Evolutionary conservation across 2,113 vertebrate genomes (phyloP).

Genomic region (Pelecanoides urinatrix): DNA sequence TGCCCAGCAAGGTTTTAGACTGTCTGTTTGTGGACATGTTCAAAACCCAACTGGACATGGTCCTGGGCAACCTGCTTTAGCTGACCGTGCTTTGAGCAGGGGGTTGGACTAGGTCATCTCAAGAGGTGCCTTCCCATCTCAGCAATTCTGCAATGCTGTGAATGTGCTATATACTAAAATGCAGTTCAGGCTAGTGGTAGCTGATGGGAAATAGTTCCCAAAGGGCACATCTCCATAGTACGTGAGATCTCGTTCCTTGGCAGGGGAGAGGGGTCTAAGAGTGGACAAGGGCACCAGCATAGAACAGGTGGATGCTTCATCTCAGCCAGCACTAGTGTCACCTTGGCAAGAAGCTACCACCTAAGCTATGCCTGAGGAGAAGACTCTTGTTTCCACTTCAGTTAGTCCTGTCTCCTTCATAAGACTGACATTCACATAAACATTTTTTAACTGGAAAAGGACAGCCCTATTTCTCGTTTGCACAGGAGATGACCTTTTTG

Average conservation of each 20-base stretch:
- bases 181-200: neutral
- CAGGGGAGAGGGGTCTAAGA: neutral
- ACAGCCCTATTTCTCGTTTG: constrained; percentile 32
- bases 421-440: constrained; percentile 22
- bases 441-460: constrained; percentile 34
- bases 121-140: neutral
- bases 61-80: neutral
- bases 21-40: neutral
- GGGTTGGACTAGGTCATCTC: neutral
- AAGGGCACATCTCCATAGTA: neutral
- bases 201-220: neutral
- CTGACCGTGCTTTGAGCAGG: neutral
- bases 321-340: neutral
- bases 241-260: neutral
- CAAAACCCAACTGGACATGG: neutral
- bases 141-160: neutral
- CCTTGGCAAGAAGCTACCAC: constrained; percentile 16
- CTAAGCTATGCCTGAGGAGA: constrained; percentile 38
- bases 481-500: constrained; percentile 29
- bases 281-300: neutral
- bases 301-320: neutral
- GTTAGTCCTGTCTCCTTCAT: constrained; percentile 22
- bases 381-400: constrained; percentile 39
- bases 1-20: neutral
- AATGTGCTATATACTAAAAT: neutral